Evolutionary conservation across 2,888 invertebrate species (phyloP).

Genomic region (Drosophila cracens): DNA sequence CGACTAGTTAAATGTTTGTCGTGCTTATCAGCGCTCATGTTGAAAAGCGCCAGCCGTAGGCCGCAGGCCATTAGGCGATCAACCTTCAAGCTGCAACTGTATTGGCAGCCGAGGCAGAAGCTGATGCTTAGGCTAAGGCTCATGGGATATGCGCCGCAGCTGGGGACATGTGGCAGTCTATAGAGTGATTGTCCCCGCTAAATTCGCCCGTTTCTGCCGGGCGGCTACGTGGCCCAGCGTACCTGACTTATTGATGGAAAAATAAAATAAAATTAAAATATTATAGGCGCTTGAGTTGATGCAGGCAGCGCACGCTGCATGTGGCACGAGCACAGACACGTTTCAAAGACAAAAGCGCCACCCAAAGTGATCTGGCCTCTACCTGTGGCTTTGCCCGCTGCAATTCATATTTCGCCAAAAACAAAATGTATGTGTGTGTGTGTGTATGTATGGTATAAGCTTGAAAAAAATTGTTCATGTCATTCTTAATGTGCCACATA

Average conservation of each 20-base stretch:
- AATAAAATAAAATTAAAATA: slow-evolving; percentile 63
- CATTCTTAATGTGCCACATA: slow-evolving; percentile 66
- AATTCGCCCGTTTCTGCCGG: slow-evolving; percentile 52
- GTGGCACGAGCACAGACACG: slow-evolving; percentile 70
- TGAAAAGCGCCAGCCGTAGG: slow-evolving; percentile 47
- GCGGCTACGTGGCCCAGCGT: slow-evolving; percentile 44
- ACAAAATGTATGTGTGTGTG: slow-evolving; percentile 8
- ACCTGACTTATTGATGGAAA: slow-evolving; percentile 35
- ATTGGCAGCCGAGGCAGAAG: slow-evolving; percentile 20
- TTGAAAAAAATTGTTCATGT: slow-evolving; percentile 65
- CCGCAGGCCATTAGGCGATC: slow-evolving; percentile 49
- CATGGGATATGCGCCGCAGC: slow-evolving; percentile 53
- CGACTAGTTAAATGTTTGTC: slow-evolving; percentile 79
- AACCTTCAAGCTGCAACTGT: slow-evolving; percentile 39
- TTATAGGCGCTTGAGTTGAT: slow-evolving; percentile 62
- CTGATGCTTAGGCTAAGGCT: slow-evolving; percentile 10
- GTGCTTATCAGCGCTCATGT: slow-evolving; percentile 63
- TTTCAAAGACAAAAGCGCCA: slow-evolving; percentile 74
- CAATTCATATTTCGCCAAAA: slow-evolving; percentile 52
- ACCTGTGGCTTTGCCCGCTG: slow-evolving; percentile 46
- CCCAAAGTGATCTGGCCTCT: slow-evolving; percentile 60
- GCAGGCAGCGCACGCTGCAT: slow-evolving; percentile 67
- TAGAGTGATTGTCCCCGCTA: slow-evolving; percentile 57
- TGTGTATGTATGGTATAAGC: slow-evolving; percentile 31
- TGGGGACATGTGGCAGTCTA: slow-evolving; percentile 42